Base-by-base conservation (phyloP, 2,113 vertebrate species). In the Poecile atricapillus region DNA sequence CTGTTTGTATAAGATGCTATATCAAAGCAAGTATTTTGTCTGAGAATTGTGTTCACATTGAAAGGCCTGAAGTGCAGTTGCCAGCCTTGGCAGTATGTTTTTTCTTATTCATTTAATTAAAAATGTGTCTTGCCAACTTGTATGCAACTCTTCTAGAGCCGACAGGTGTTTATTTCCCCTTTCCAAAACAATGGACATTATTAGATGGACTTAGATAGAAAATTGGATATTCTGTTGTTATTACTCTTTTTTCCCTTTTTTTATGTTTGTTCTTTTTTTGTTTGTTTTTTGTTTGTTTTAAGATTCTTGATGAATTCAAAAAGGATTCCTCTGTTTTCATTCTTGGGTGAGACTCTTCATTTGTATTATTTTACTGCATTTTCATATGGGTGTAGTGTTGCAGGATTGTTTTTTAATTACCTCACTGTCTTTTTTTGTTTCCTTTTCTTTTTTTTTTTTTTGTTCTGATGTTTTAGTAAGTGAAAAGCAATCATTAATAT, bases 261-360 rank as follows among this genome's bases (percentile, higher is more conserved):
- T 93, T 41, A 46, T 13, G n/a, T 83, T 89, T 87, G 59, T 82
- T 24, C 3, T 35, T 92, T 89, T 24, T 53, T 74, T 93, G 11
- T 83, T 70, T 74, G 10, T 52, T 94, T 86, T 74, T 86, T 89
- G 25, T 79, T 74, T 50, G 8, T 53, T 96, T 95, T 93, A 96
- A 99, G 99, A 98, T 99, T 94, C 98, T 99, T 20, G 99, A 99
- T 24, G 99, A 99, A 97, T 99, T 99, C 97, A 99, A 99, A 97
- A 99, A 98, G 86, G 99, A 99, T 92, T 98, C 98, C 0, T 99
- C 99, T 58, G 97, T 98, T 87, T 99, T 99, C 93, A 99, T 99
- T 95, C 97, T 99, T 97, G 99, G 99, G 99, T 99, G 96, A 99
- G 98, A 97, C 25, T 58, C 35, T 80, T 73, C 3, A 46, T 75